Conservation (phyloP, 1,140 invertebrate genomes). For the Drosophila asahinai region DNA sequence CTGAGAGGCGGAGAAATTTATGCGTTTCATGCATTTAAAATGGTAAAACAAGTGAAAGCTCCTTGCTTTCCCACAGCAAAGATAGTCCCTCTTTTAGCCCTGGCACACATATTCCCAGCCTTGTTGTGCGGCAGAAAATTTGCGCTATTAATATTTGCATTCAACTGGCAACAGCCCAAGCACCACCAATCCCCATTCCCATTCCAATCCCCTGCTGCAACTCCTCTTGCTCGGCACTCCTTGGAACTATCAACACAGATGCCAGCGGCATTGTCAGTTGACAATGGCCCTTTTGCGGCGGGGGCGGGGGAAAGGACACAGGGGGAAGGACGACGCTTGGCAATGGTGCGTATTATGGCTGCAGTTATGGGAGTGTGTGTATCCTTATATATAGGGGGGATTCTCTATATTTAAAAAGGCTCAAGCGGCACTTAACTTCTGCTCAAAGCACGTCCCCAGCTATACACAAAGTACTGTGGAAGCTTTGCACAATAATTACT, state of each 20-base stretch:
- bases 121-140: constrained; percentile 75
- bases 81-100: constrained; percentile 11
- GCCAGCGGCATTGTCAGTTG: constrained; percentile 71
- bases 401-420: constrained; percentile 75
- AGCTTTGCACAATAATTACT: background rate
- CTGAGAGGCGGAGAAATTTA: constrained; percentile 20
- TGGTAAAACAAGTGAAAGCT: constrained; percentile 29
- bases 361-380: constrained; percentile 19
- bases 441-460: constrained; percentile 48
- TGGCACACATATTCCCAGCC: constrained; percentile 48
- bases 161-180: constrained; percentile 68
- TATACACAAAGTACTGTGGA: constrained; percentile 23
- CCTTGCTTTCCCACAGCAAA: background rate
- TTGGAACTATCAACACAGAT: constrained; percentile 64
- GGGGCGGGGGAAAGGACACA: background rate
- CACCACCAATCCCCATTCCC: background rate
- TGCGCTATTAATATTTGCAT: constrained; percentile 81
- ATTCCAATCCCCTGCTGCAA: background rate
- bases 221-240: constrained; percentile 13
- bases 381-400: constrained; percentile 22
- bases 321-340: constrained; percentile 13
- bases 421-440: constrained; percentile 79
- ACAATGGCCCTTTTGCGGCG: constrained; percentile 56
- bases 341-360: constrained; percentile 63
- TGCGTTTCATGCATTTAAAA: constrained; percentile 42